These are phyloP conservation scores for Brenthis hecate DNA, from an alignment of 2,888 invertebrate species.

Conservation along the genomic window DNA sequence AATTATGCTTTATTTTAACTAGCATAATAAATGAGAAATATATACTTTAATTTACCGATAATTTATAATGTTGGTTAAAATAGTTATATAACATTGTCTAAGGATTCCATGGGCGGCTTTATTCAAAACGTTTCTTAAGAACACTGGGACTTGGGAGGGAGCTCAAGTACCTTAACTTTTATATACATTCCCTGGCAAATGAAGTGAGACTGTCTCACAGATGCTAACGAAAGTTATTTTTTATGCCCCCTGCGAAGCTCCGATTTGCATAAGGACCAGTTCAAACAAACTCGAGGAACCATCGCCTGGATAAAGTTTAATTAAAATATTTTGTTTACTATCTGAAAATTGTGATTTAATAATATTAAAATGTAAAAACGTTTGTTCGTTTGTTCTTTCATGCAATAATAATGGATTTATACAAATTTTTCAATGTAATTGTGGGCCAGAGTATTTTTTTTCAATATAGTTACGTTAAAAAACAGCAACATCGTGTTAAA, in stretches of 20 bases:
- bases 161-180: constrained; percentile 69
- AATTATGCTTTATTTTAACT: too few species aligned
- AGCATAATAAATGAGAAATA: too few species aligned
- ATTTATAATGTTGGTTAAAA: background rate
- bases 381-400: too few species aligned
- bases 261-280: constrained; percentile 36
- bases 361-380: too few species aligned
- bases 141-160: constrained; percentile 58
- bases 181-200: constrained; percentile 75
- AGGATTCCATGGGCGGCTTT: constrained; percentile 55
- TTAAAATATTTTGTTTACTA: constrained; percentile 6
- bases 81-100: background rate
- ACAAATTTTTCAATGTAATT: too few species aligned
- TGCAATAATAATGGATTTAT: too few species aligned
- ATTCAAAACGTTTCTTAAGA: constrained; percentile 74
- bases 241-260: constrained; percentile 53
- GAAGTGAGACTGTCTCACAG: constrained; percentile 74
- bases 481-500: too few species aligned
- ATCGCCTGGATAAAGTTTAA: constrained; percentile 9
- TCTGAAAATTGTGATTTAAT: background rate
- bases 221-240: constrained; percentile 56
- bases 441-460: too few species aligned
- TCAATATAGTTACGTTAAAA: too few species aligned
- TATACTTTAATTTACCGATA: too few species aligned
- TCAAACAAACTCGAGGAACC: constrained; percentile 16